Conservation (phyloP, 1,140 invertebrate species). For the Ceratoteleas bidentatus region DNA sequence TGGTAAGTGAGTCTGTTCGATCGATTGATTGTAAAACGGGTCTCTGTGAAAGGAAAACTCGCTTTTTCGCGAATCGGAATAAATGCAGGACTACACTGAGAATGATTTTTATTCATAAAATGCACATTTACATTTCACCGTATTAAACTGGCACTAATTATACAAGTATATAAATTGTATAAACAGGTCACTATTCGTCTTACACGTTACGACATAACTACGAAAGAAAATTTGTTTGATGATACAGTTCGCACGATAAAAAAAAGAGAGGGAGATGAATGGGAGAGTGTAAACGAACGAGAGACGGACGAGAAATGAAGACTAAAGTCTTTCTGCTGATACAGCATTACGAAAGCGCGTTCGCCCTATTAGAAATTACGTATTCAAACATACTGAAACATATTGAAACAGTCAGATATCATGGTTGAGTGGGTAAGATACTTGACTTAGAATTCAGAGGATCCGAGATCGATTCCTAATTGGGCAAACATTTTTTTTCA, state of each 20-base stretch:
- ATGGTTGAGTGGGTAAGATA: too few species aligned
- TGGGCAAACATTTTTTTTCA: too few species aligned
- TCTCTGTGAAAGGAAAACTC: too few species aligned
- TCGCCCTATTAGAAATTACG: too few species aligned
- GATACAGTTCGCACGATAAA: constrained; percentile 29
- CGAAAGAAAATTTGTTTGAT: constrained; percentile 35
- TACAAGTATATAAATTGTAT: constrained; percentile 66
- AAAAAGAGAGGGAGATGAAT: constrained; percentile 6
- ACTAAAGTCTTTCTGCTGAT: constrained; percentile 9
- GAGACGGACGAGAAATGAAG: background rate
- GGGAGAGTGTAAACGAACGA: background rate
- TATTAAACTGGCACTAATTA: constrained; percentile 66
- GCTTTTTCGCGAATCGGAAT: background rate
- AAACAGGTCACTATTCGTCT: constrained; percentile 68
- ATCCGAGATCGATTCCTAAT: too few species aligned
- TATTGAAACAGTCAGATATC: too few species aligned
- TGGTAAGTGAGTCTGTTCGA: too few species aligned
- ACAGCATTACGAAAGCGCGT: constrained; percentile 13
- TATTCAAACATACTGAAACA: too few species aligned
- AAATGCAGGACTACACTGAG: constrained; percentile 34
- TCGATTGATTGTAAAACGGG: too few species aligned
- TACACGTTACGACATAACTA: constrained; percentile 61
- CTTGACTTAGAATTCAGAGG: too few species aligned
- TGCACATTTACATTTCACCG: constrained; percentile 66
- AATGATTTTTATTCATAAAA: constrained; percentile 64